Evolutionary conservation across 1,140 invertebrate species (phyloP).

Genomic region (Chymomyza costata): DNA sequence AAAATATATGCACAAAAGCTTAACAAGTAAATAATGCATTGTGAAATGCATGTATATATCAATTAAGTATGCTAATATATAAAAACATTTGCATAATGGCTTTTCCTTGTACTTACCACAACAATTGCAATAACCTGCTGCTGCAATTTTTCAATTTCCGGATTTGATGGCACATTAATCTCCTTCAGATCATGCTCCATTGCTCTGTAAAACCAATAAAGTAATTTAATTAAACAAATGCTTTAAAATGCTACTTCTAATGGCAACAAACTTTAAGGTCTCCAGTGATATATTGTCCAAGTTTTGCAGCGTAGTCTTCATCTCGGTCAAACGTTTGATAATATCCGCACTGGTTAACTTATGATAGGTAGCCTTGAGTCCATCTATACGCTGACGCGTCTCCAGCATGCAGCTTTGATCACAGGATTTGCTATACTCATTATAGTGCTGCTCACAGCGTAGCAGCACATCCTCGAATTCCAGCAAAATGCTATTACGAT

Average conservation of each 20-base stretch:
- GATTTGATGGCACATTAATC: conserved; percentile 71
- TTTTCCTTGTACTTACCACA: conserved; percentile 62
- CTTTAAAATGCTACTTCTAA: background rate
- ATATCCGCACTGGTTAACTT: conserved; percentile 71
- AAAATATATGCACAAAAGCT: conserved; percentile 16
- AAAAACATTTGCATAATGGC: conserved; percentile 18
- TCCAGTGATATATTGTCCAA: conserved; percentile 74
- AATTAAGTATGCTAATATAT: background rate
- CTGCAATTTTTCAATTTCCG: conserved; percentile 72
- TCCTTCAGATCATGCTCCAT: conserved; percentile 74
- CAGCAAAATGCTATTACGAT: conserved; percentile 59
- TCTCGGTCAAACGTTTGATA: conserved; percentile 66
- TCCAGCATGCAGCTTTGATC: conserved; percentile 81
- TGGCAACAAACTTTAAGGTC: conserved; percentile 52
- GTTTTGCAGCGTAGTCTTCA: conserved; percentile 71
- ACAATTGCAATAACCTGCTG: conserved; percentile 74
- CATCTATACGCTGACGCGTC: conserved; percentile 79
- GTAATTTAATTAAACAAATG: background rate
- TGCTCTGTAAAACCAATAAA: conserved; percentile 49
- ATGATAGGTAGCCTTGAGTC: conserved; percentile 56
- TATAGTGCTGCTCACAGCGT: conserved; percentile 75
- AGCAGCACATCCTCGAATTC: conserved; percentile 68
- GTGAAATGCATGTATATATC: conserved; percentile 3
- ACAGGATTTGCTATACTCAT: conserved; percentile 81
- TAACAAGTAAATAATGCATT: conserved; percentile 7